phyloP scores from a whole-genome alignment of 2,888 invertebrate genomes.

The Fabriciana adippe region DNA sequence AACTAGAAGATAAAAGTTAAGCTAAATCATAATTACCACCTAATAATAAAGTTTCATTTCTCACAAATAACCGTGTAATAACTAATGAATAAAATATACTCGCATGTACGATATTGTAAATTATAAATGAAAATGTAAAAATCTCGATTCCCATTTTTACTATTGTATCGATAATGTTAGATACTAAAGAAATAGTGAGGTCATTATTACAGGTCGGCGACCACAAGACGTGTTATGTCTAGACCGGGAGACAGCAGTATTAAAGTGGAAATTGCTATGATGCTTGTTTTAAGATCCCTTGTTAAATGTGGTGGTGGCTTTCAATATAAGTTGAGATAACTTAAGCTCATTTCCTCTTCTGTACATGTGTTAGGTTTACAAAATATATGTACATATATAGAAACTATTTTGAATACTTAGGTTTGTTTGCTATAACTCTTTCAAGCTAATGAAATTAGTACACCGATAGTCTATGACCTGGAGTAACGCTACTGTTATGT shows the following conservation, averaged over 20 bases:
- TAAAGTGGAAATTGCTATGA: slow-evolving; percentile 26
- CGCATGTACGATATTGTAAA: not conserved
- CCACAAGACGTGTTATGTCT: slow-evolving; percentile 28
- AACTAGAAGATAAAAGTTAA: too few species aligned
- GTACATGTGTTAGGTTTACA: too few species aligned
- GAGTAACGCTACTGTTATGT: too few species aligned
- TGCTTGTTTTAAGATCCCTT: slow-evolving; percentile 11
- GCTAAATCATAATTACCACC: too few species aligned
- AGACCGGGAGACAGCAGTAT: slow-evolving; percentile 26
- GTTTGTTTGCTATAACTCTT: too few species aligned
- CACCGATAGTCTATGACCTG: too few species aligned
- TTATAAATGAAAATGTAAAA: not conserved
- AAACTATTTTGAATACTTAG: too few species aligned
- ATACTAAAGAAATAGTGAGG: slow-evolving; percentile 12
- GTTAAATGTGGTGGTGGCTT: not conserved
- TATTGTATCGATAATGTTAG: slow-evolving; percentile 4
- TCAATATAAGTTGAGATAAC: not conserved
- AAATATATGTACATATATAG: too few species aligned
- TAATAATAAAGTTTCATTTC: too few species aligned
- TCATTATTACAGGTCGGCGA: slow-evolving; percentile 26
- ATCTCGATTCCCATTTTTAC: not conserved
- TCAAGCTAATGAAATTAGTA: too few species aligned
- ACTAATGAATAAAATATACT: not conserved
- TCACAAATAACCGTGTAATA: too few species aligned
- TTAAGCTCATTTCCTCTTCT: not conserved